These are phyloP conservation scores for Halcyon malimbica DNA, from an alignment of 2,113 vertebrate species.

Conservation along the genomic window DNA sequence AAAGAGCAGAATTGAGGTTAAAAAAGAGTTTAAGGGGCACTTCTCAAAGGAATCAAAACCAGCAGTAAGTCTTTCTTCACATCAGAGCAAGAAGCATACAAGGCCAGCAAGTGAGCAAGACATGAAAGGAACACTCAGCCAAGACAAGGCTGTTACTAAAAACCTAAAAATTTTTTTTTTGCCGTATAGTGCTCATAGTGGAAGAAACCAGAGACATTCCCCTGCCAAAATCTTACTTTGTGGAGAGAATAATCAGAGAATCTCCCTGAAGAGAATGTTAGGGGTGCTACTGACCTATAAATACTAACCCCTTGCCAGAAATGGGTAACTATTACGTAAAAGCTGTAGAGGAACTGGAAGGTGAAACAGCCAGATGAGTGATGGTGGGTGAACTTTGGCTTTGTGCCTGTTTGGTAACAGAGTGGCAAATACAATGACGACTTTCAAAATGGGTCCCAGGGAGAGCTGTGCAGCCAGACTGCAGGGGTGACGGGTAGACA, in stretches of 20 bases:
- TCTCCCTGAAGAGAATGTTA: background rate
- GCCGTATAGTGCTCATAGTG: background rate
- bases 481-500: background rate
- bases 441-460: background rate
- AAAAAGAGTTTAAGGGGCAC: background rate
- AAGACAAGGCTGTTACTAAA: background rate
- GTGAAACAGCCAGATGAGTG: background rate
- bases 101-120: background rate
- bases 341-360: background rate
- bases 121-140: accelerated
- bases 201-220: background rate
- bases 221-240: background rate
- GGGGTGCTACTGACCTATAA: background rate
- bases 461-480: background rate
- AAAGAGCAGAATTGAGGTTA: background rate
- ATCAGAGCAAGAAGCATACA: background rate
- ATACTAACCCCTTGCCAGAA: background rate
- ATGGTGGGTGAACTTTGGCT: background rate
- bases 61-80: background rate
- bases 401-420: no score
- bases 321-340: accelerated
- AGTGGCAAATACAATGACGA: background rate
- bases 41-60: background rate
- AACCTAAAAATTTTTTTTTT: background rate
- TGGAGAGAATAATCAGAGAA: background rate